These are phyloP conservation scores for Erannis defoliaria DNA, from an alignment of 2,888 invertebrate genomes.

Conservation along the genomic window DNA sequence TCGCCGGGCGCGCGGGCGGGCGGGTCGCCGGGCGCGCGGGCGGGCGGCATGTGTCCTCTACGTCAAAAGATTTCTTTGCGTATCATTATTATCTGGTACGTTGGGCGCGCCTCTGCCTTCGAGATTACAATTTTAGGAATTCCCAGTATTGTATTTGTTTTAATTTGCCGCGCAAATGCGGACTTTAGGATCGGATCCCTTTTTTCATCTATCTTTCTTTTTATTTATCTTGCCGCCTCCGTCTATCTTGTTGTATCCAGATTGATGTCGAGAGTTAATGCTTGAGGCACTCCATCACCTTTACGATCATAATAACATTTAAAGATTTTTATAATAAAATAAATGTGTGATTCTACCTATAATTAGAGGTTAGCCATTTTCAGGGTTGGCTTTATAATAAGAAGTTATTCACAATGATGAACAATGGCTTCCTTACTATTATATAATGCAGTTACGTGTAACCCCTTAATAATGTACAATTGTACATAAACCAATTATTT, in stretches of 20 bases:
- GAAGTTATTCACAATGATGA: too few species aligned
- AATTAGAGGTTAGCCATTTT: too few species aligned
- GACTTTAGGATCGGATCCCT: slow-evolving; percentile 1
- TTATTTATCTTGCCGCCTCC: background rate
- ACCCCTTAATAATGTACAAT: too few species aligned
- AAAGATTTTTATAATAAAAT: background rate
- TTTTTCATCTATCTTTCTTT: slow-evolving; percentile 2
- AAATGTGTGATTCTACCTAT: too few species aligned
- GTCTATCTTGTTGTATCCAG: background rate
- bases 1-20: slow-evolving; percentile 12
- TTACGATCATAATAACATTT: background rate
- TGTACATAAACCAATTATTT: too few species aligned
- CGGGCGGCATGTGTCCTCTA: slow-evolving; percentile 18
- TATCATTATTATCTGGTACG: slow-evolving; percentile 31
- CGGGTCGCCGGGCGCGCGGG: background rate
- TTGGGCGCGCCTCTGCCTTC: slow-evolving; percentile 15
- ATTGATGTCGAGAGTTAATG: background rate
- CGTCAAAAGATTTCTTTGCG: slow-evolving; percentile 27
- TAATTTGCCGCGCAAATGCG: slow-evolving; percentile 15
- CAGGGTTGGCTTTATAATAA: too few species aligned
- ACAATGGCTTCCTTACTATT: too few species aligned
- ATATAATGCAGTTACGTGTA: too few species aligned
- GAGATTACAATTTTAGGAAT: slow-evolving; percentile 28
- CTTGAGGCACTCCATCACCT: background rate
- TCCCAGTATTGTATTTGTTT: slow-evolving; percentile 14